Evolutionary conservation across 2,888 invertebrate genomes (phyloP).

Genomic region (Bhutanitis thaidina): DNA sequence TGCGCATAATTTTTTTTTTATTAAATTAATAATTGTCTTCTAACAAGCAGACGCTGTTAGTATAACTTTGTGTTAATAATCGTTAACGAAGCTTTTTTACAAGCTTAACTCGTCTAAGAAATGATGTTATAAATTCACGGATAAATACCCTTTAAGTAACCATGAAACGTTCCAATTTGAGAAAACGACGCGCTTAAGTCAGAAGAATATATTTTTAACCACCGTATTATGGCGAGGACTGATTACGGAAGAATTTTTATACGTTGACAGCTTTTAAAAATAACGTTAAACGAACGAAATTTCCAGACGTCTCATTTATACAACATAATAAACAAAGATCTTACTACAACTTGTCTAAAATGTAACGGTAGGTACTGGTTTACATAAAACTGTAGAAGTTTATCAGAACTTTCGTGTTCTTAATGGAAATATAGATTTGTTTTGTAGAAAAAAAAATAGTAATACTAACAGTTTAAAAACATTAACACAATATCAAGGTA

Average conservation of each 20-base stretch:
- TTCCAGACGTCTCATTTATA: too few species aligned
- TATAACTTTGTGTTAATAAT: conserved; percentile 14
- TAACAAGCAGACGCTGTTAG: conserved; percentile 7
- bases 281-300: background rate
- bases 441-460: too few species aligned
- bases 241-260: conserved; percentile 17
- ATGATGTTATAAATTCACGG: conserved; percentile 20
- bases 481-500: too few species aligned
- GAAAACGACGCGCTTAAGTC: conserved; percentile 17
- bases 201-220: conserved; percentile 18
- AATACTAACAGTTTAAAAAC: too few species aligned
- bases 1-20: background rate
- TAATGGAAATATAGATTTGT: too few species aligned
- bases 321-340: too few species aligned
- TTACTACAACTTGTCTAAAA: too few species aligned
- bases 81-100: conserved; percentile 17
- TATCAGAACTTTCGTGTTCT: too few species aligned
- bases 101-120: conserved; percentile 11
- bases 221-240: conserved; percentile 11
- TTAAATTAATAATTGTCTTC: background rate
- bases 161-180: conserved; percentile 20
- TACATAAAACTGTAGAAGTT: too few species aligned
- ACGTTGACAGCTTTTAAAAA: conserved; percentile 8
- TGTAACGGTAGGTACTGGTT: too few species aligned
- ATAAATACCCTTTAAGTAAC: conserved; percentile 19